Evolutionary conservation across 2,113 vertebrate genomes (phyloP), one percentile per base, ranked within the genome.

Genomic region (Pseudolaguvia tuberculata): DNA sequence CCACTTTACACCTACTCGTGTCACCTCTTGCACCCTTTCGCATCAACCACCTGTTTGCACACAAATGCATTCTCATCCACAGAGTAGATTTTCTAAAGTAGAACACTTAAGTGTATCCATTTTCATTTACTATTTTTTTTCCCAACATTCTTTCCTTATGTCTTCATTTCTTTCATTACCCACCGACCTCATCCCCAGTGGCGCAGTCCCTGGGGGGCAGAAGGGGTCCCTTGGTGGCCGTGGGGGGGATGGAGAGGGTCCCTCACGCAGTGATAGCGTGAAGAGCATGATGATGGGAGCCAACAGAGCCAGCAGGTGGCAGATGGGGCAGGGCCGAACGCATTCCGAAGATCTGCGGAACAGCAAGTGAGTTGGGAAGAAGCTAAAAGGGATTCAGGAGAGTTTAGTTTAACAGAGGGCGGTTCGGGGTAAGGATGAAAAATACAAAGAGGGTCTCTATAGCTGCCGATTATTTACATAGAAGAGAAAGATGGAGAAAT

Each of bases 271-370:
- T 86, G 94, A 96, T 88, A 90, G 93, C 87, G 84, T 92, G 93
- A 96, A 93, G 92, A 97, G 92, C 92, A 91, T 93, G 91, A 82
- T 92, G 90, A 89, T 92, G 80, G 94, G 94, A 85, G 86, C 87
- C 82, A 84, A 81, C 83, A 94, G 94, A 88, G 92, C 84, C 62
- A 90, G 96, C 86, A 94, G 92, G 90, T 98, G 95, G 96, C 94
- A 95, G 90, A 95, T 89, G 35, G 91, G 96, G 88, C 96, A 98
- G 91, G 94, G 94, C 88, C 94, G 95, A 90, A 88, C 97, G 91
- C 94, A 94, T 79, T 93, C 94, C 29, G 96, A 96, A 90, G 95
- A 94, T 90, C 90, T 98, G 90, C 95, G 92, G 91, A 92, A 92
- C 87, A 93, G 88, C 92, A 97, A 96, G 96, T 98, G 94, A 98